Evolutionary conservation across 2,797 vertebrate species (phyloP).

Genomic region (Hydrophis major): DNA sequence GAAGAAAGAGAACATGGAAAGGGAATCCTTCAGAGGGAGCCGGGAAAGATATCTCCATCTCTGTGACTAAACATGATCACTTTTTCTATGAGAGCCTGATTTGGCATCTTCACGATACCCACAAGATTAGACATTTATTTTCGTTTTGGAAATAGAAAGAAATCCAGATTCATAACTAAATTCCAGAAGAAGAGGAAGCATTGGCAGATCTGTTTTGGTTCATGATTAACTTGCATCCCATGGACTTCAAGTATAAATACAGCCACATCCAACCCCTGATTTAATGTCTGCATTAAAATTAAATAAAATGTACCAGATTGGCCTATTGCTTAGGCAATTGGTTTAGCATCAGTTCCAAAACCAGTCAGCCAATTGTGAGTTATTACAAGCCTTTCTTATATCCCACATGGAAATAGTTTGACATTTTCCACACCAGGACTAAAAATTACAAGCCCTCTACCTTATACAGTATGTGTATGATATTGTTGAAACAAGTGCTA

Average conservation of each 20-base stretch:
- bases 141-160: neutral
- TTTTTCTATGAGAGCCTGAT: neutral
- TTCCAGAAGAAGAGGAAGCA: neutral
- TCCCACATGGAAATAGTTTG: slow-evolving; percentile 12
- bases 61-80: neutral
- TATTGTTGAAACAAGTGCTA: neutral
- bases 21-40: neutral
- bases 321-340: slow-evolving; percentile 18
- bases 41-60: neutral
- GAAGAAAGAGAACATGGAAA: neutral
- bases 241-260: neutral
- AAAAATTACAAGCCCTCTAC: slow-evolving; percentile 4
- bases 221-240: neutral
- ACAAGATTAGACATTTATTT: neutral
- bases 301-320: slow-evolving; percentile 25
- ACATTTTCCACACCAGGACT: slow-evolving; percentile 25
- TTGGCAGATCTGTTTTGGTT: neutral
- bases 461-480: slow-evolving; percentile 14
- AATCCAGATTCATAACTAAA: neutral
- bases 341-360: neutral
- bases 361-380: neutral
- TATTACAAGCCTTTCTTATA: slow-evolving; percentile 2
- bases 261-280: neutral
- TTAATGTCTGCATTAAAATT: neutral
- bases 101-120: neutral